Evolutionary conservation across 2,888 invertebrate genomes (phyloP), one percentile per base, ranked within the genome.

Genomic region (Xylophagus ater): DNA sequence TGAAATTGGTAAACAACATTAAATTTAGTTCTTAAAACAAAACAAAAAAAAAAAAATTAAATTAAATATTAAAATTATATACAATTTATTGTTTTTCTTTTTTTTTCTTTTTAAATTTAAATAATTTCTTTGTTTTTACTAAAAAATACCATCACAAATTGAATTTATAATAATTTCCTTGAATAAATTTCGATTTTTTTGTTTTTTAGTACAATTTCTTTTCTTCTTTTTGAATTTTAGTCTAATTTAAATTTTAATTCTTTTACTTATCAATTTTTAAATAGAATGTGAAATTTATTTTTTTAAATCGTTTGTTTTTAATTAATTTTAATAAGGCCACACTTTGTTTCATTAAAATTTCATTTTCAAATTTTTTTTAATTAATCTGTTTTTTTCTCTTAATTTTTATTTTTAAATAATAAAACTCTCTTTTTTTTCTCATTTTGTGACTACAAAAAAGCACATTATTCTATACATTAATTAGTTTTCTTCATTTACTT

Each of bases 311-410:
- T 15, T 18, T 18, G 7, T 30, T 19, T 10, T 14, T 31, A 31
- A 8, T 33, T 33, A 23, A 31, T 25, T 31, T 31, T 31, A 37
- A 32, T 37, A 37, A 37, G 37, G 37, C 37, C 37, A 37, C 37
- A 12, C 30, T 24, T 30, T 30, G 17, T 37, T 37, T 34, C 15
- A 10, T n/a, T 30, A 28, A 28, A 20, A 14, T 37, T 30, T 19
- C 12, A 36, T 28, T 29, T 29, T 29, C 9, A 28, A 28, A 34
- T 14, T 21, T 13, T 20, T 34, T 23, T 14, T 6, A n/a, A 23
- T 19, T 20, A n/a, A 20, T 13, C 7, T 37, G 19, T 29, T 30
- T 37, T 37, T 30, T 37, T 37, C 13, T 12, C 12, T 25, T 25
- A 13, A 19, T 35, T 35, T 12, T n/a, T 17, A 19, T 5, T 24